Evolutionary conservation across 2,888 invertebrate species (phyloP).

Genomic region (Parnassius mnemosyne): DNA sequence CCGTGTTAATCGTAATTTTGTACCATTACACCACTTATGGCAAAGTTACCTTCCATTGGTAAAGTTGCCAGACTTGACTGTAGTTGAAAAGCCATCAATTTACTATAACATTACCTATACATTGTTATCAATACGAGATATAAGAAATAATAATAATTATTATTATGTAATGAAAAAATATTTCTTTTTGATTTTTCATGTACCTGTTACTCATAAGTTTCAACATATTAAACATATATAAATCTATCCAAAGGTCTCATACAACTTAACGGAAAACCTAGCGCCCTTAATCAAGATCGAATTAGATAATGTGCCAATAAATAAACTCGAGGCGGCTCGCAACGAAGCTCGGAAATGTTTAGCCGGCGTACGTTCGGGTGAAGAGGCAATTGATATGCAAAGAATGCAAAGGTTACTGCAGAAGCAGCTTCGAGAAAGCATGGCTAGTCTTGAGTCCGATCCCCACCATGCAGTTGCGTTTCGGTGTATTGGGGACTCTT

Average conservation of each 20-base stretch:
- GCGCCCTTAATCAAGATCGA: conserved; percentile 84
- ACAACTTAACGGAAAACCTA: conserved; percentile 86
- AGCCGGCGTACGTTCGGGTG: conserved; percentile 45
- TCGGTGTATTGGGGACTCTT: conserved; percentile 89
- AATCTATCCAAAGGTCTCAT: conserved; percentile 77
- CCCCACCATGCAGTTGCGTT: conserved; percentile 90
- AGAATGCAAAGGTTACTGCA: conserved; percentile 87
- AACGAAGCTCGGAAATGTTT: conserved; percentile 71
- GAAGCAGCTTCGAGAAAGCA: conserved; percentile 84
- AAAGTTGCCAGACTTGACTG: too few relatives aligned
- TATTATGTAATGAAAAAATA: too few relatives aligned
- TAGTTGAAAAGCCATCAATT: background rate
- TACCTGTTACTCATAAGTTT: too few relatives aligned
- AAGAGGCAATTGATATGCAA: conserved; percentile 85
- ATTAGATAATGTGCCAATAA: conserved; percentile 87
- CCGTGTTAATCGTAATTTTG: too few relatives aligned
- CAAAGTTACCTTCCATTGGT: too few relatives aligned
- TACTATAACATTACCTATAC: background rate
- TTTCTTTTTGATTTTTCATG: background rate
- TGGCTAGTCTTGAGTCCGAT: conserved; percentile 86
- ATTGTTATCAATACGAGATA: background rate
- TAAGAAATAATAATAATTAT: background rate
- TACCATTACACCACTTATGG: too few relatives aligned
- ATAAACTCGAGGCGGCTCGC: conserved; percentile 83
- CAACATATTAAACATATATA: background rate